Conservation (phyloP, 2,888 invertebrate genomes). For the Achlya flavicornis region DNA sequence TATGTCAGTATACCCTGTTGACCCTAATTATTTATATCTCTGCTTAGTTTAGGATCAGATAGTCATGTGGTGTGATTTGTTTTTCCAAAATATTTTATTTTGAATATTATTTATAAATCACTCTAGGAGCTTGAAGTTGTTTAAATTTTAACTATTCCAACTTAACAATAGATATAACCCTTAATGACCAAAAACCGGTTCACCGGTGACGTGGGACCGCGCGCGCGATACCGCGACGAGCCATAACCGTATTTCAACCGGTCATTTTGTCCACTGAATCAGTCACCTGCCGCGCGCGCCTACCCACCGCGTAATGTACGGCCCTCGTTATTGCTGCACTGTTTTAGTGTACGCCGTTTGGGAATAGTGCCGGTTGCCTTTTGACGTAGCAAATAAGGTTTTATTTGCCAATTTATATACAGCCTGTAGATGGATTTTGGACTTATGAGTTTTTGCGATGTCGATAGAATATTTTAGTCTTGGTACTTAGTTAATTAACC, state of each 20-base stretch:
- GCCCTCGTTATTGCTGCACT: conserved; percentile 48
- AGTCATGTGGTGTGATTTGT: too few relatives aligned
- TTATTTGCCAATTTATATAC: conserved; percentile 3
- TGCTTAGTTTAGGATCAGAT: too few relatives aligned
- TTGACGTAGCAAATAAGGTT: conserved; percentile 6
- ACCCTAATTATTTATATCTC: too few relatives aligned
- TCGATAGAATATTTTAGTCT: too few relatives aligned
- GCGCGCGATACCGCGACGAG: conserved; percentile 29
- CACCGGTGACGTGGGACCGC: conserved; percentile 5
- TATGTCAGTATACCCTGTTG: too few relatives aligned
- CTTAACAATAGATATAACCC: background rate
- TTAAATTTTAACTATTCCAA: too few relatives aligned
- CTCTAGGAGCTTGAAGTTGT: too few relatives aligned
- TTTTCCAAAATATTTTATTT: too few relatives aligned
- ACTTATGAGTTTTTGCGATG: too few relatives aligned
- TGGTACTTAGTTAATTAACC: too few relatives aligned
- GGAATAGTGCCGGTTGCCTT: conserved; percentile 36
- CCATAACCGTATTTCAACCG: conserved; percentile 64
- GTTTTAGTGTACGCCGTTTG: conserved; percentile 35
- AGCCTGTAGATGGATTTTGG: background rate
- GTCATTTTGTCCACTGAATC: conserved; percentile 57
- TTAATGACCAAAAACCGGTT: conserved; percentile 5
- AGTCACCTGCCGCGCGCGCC: conserved; percentile 52
- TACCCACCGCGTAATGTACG: conserved; percentile 44
- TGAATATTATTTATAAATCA: too few relatives aligned